Evolutionary conservation across 2,113 vertebrate genomes (phyloP).

Genomic region (Cettia cetti): DNA sequence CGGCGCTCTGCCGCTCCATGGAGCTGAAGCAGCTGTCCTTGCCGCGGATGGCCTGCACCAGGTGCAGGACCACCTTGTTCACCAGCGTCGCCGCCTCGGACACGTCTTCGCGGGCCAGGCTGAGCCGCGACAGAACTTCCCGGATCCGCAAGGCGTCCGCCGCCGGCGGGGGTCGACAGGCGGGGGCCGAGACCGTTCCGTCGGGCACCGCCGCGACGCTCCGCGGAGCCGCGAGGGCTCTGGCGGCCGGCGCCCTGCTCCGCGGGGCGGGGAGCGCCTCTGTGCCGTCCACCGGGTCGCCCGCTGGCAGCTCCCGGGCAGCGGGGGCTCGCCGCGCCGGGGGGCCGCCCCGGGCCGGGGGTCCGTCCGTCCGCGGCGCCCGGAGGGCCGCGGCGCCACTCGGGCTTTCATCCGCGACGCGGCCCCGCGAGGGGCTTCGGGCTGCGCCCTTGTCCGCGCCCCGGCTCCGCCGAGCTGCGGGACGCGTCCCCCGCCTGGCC

Average conservation of each 20-base stretch:
- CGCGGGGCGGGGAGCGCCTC: not conserved
- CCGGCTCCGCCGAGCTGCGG: not conserved
- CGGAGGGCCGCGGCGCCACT: not conserved
- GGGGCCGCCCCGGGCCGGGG: not conserved
- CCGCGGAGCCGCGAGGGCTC: not conserved
- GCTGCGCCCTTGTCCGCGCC: not conserved
- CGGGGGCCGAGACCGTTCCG: not conserved
- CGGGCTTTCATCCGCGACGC: too few relatives aligned
- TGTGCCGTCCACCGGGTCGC: too few relatives aligned
- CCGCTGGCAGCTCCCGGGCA: not conserved
- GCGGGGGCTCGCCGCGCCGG: not conserved
- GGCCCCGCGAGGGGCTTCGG: not conserved
- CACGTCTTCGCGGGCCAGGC: not conserved
- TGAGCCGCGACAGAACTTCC: conserved; percentile 43
- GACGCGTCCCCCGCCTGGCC: not conserved
- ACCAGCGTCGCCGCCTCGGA: conserved; percentile 7
- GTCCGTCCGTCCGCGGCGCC: not conserved
- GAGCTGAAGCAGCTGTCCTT: not conserved
- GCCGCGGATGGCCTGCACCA: not conserved
- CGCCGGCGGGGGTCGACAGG: accelerated
- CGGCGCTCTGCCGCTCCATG: not conserved
- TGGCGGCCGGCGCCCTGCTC: not conserved
- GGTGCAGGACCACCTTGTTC: not conserved
- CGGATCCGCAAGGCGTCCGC: not conserved
- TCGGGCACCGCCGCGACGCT: not conserved